Evolutionary conservation across 2,113 vertebrate genomes (phyloP).

Genomic region (Micronisus gabar): DNA sequence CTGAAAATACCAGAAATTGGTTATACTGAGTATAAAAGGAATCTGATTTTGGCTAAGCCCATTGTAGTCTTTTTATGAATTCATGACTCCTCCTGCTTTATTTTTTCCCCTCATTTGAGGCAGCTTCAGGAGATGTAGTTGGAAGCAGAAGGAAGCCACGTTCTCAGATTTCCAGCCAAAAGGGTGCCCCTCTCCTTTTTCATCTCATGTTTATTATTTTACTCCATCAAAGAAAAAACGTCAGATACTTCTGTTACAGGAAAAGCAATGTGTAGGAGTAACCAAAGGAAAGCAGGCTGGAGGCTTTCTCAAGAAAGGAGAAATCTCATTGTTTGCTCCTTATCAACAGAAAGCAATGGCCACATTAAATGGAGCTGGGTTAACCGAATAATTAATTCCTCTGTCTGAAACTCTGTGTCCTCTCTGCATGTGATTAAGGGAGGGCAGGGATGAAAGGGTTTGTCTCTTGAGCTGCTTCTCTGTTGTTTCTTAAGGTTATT

Average conservation of each 20-base stretch:
- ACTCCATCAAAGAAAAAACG: not conserved
- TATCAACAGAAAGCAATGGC: not conserved
- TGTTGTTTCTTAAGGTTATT: not conserved
- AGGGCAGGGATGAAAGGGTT: not conserved
- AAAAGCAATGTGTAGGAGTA: not conserved
- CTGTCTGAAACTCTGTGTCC: not conserved
- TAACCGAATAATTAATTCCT: not conserved
- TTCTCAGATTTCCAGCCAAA: slow-evolving; percentile 35
- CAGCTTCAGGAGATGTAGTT: not conserved
- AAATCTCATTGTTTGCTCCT: not conserved
- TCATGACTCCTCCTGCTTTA: not conserved
- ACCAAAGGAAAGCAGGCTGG: not conserved
- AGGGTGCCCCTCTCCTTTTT: not conserved
- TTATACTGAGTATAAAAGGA: not conserved
- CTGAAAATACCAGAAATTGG: not conserved
- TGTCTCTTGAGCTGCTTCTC: not conserved
- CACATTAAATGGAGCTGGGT: not conserved
- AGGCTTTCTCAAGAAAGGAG: not conserved
- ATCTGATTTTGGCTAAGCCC: not conserved
- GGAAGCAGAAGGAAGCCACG: not conserved
- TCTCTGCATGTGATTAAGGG: not conserved
- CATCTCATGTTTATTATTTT: not conserved
- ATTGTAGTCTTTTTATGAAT: not conserved
- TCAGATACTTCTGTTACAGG: not conserved
- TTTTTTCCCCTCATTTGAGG: not conserved